Evolutionary conservation across 2,797 vertebrate genomes (phyloP).

Genomic region (Sebastolobus altivelis): DNA sequence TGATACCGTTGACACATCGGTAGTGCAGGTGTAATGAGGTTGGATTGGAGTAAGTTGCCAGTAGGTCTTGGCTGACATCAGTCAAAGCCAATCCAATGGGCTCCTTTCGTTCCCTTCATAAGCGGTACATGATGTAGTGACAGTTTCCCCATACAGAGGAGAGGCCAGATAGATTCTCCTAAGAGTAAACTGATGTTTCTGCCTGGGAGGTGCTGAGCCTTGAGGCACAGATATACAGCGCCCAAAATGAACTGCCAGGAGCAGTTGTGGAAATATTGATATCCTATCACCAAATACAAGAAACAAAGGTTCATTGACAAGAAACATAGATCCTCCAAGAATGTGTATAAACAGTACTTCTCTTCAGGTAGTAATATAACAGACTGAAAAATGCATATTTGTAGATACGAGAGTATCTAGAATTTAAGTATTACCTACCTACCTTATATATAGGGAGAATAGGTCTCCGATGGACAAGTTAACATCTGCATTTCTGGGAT

Average conservation of each 20-base stretch:
- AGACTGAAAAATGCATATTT: neutral
- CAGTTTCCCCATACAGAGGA: slow-evolving; percentile 4
- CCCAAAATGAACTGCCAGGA: neutral
- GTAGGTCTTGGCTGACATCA: slow-evolving; percentile 2
- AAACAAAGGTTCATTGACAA: neutral
- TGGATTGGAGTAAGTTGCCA: neutral
- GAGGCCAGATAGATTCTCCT: neutral
- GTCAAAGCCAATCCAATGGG: neutral
- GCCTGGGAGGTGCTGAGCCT: neutral
- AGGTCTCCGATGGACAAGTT: neutral
- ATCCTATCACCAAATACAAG: neutral
- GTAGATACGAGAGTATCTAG: neutral
- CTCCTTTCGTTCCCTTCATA: neutral
- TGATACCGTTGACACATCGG: neutral
- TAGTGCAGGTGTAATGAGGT: neutral
- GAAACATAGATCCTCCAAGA: neutral
- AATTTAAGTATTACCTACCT: neutral
- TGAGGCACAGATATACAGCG: neutral
- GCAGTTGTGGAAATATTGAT: neutral
- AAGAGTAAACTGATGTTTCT: slow-evolving; percentile 5
- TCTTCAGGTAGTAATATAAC: neutral
- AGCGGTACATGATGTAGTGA: neutral
- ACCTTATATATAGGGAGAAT: neutral
- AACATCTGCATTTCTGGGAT: neutral
- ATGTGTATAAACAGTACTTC: neutral